These are phyloP conservation scores for Solenopsis fugax DNA, from an alignment of 1,140 invertebrate genomes.

Conservation along the genomic window DNA sequence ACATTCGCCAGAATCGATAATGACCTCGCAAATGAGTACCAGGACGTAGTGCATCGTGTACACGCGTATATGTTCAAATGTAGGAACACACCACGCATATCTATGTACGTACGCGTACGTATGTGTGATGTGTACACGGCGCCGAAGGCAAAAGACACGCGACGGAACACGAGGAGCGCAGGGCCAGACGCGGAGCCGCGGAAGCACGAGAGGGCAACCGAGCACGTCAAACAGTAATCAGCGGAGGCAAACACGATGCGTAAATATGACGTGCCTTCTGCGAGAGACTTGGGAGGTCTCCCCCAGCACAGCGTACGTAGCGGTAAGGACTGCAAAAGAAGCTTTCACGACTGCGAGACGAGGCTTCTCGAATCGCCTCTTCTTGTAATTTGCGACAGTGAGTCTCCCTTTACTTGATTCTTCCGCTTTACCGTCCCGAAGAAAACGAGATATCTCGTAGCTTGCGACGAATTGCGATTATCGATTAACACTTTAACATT, in stretches of 20 bases:
- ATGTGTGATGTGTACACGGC: neutral
- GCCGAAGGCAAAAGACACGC: conserved; percentile 55
- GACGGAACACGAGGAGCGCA: conserved; percentile 59
- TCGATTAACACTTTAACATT: conserved; percentile 9
- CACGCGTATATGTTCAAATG: neutral
- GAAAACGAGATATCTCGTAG: conserved; percentile 14
- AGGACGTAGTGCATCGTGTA: neutral
- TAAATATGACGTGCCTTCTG: conserved; percentile 76
- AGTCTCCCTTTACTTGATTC: conserved; percentile 31
- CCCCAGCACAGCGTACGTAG: conserved; percentile 6
- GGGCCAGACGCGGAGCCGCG: conserved; percentile 37
- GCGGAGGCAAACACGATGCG: conserved; percentile 76
- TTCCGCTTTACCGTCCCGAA: neutral
- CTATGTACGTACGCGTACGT: neutral
- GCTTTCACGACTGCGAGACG: conserved; percentile 38
- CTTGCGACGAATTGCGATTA: neutral
- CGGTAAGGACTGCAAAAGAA: conserved; percentile 58
- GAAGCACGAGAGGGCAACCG: conserved; percentile 62
- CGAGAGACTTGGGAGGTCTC: conserved; percentile 57
- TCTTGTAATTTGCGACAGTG: conserved; percentile 22
- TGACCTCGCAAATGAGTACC: conserved; percentile 18
- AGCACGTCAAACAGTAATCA: conserved; percentile 80
- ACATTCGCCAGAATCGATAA: conserved; percentile 41
- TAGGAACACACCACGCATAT: neutral
- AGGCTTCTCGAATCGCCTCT: conserved; percentile 9